A percentile compares a stretch with the other conserved stretches of the same genome.
Evolutionary conservation across 1,140 invertebrate genomes (phyloP).

Genomic region (Adoxophyes honmai): DNA sequence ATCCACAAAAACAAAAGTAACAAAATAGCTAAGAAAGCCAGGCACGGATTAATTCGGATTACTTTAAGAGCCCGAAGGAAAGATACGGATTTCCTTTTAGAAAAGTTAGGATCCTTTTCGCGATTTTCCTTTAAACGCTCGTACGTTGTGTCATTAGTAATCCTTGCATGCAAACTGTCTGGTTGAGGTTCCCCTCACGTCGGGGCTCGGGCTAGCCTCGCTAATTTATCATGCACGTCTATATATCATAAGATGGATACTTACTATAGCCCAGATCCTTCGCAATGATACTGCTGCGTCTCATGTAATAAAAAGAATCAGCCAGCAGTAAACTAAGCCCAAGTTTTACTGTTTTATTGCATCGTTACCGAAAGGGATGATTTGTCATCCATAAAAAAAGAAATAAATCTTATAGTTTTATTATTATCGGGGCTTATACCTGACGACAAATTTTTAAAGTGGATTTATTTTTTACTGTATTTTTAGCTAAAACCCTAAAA

Average conservation of each 20-base stretch:
- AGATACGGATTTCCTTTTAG: constrained; percentile 12
- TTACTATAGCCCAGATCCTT: background rate
- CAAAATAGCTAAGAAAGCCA: constrained; percentile 3
- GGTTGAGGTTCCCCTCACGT: constrained; percentile 9
- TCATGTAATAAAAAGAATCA: background rate
- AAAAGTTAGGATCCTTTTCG: constrained; percentile 11
- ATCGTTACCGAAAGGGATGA: too few species aligned
- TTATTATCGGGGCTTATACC: too few species aligned
- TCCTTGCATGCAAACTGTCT: constrained; percentile 12
- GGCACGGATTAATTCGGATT: constrained; percentile 3
- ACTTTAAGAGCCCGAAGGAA: constrained; percentile 9
- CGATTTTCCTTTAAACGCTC: constrained; percentile 13
- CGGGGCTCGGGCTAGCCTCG: constrained; percentile 4
- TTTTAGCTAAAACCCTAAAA: too few species aligned
- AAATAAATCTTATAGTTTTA: too few species aligned
- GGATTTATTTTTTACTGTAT: too few species aligned
- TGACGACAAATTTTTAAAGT: too few species aligned
- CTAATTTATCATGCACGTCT: constrained; percentile 14
- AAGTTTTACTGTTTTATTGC: background rate
- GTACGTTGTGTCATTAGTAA: constrained; percentile 14
- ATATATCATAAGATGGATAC: constrained; percentile 9
- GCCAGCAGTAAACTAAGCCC: background rate
- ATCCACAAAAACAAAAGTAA: constrained; percentile 2
- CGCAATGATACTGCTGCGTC: background rate
- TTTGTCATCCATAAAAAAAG: too few species aligned